Conservation (phyloP, 2,888 invertebrate genomes). For the Rhogogaster chlorosoma region DNA sequence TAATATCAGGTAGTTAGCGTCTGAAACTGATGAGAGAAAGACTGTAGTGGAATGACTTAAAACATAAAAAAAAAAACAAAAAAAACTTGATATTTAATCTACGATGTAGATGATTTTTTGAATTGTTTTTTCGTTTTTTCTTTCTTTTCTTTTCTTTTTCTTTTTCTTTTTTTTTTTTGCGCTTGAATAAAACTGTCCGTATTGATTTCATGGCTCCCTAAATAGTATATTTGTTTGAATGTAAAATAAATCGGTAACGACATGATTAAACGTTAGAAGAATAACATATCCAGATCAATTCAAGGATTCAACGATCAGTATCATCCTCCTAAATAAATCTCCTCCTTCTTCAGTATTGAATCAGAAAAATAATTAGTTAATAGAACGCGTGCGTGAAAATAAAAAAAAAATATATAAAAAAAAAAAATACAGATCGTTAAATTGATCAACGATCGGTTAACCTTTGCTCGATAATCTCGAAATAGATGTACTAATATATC, state of each 20-base stretch:
- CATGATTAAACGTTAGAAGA: neutral
- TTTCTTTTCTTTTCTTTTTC: neutral
- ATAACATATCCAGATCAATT: neutral
- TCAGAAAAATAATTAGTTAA: neutral
- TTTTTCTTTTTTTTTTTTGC: neutral
- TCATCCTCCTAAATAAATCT: neutral
- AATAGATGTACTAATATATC: neutral
- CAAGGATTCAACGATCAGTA: neutral
- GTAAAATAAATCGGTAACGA: neutral
- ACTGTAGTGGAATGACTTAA: conserved; percentile 32
- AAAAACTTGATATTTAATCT: neutral
- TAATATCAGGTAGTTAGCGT: conserved; percentile 8
- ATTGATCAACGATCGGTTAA: conserved; percentile 19
- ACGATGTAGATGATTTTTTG: neutral
- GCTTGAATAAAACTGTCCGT: neutral
- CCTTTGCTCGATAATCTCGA: neutral
- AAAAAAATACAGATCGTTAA: neutral
- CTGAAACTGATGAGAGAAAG: neutral
- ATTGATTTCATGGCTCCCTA: neutral
- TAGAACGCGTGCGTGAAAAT: neutral
- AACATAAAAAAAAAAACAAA: no score
- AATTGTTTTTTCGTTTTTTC: neutral
- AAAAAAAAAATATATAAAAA: neutral
- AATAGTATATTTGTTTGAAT: no score
- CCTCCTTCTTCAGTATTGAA: neutral